A percentile compares a stretch with the other conserved stretches of the same genome.
phyloP scores from a whole-genome alignment of 2,888 invertebrate genomes.

The Melitaea athalia region DNA sequence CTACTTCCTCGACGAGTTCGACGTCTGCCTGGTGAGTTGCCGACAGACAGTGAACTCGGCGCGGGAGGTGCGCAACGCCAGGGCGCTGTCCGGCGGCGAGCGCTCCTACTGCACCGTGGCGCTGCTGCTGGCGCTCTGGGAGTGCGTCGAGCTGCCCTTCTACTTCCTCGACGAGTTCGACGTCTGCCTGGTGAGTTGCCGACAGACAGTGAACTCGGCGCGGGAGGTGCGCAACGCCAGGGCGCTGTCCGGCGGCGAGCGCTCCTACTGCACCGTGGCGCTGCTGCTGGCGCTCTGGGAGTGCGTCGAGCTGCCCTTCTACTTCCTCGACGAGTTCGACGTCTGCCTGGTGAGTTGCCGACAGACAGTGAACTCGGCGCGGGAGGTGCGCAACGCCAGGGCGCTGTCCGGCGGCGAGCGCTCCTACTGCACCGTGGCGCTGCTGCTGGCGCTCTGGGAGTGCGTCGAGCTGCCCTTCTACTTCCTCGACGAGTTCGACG shows the following conservation, averaged over 20 bases:
- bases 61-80: no score
- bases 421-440: constrained; percentile 96
- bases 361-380: no score
- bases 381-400: no score
- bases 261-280: constrained; percentile 96
- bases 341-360: constrained; percentile 91
- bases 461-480: constrained; percentile 95
- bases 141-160: constrained; percentile 95
- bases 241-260: no score
- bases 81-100: constrained; percentile 98
- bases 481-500: constrained; percentile 98
- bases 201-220: no score
- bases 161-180: constrained; percentile 98
- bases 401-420: no score
- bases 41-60: no score
- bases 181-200: constrained; percentile 91
- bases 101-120: constrained; percentile 97
- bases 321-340: constrained; percentile 97
- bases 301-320: constrained; percentile 94
- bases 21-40: constrained; percentile 96
- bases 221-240: no score
- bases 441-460: constrained; percentile 96
- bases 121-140: constrained; percentile 96
- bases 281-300: constrained; percentile 97
- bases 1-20: constrained; percentile 97